Evolutionary conservation across 2,797 vertebrate species (phyloP), one percentile per base, ranked within the genome.

Genomic region (Octomys mimax): DNA sequence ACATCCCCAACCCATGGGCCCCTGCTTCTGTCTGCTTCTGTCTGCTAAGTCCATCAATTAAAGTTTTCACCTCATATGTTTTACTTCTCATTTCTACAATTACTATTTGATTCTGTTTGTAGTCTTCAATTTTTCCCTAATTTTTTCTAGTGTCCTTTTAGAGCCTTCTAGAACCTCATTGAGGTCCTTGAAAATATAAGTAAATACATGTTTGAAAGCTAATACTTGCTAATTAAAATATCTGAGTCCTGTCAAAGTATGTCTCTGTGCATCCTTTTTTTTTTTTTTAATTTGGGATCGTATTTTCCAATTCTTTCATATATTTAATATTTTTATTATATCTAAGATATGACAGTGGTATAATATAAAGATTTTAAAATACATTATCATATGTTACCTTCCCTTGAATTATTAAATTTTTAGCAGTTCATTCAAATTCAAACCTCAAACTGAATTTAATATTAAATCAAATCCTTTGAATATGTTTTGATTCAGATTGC

Each of bases 271-370:
- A 57, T 3, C 33, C 28, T 46, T 59, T 59, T 49, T 49, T 36
- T 49, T 49, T 36, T 36, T 84, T 59, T 84, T 80, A 31, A 36
- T 49, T 75, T 14, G 4, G 11, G 26, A 24, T 84, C 21, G 49
- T 16, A 68, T 62, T 89, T 68, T 93, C 26, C 52, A 89, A 59
- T 83, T 92, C 89, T 88, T 94, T 39, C 36, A 64, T 4, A 36
- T 26, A 19, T 57, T 36, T 75, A 21, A 11, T 49, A 59, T 70
- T 86, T 86, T 39, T 19, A 88, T 83, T 61, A 68, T 42, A 31
- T 71, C n/a, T 11, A 75, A 62, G 28, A 83, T 22, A 73, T 16
- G 61, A 8, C 19, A 1, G 39, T 66, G 11, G 42, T 57, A 66
- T 46, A 39, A 64, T 84, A 62, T 2, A 36, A 39, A 71, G 49